Evolutionary conservation across 2,113 vertebrate genomes (phyloP).

Genomic region (Pteropus alecto): DNA sequence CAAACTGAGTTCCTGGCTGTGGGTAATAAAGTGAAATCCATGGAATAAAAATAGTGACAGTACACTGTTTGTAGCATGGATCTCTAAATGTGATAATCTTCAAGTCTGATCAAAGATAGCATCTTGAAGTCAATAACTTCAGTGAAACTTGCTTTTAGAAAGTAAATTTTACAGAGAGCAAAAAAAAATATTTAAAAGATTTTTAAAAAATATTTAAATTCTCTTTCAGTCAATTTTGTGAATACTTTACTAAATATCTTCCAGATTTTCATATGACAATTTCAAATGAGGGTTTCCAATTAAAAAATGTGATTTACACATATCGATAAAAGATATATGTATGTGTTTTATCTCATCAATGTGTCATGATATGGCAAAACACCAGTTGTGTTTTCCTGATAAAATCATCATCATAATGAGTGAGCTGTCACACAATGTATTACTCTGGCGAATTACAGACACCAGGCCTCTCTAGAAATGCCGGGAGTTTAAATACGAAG

Average conservation of each 20-base stretch:
- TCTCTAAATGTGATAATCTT: not conserved
- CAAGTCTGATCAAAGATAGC: not conserved
- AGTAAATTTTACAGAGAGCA: not conserved
- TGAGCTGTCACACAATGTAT: not conserved
- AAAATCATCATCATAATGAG: not conserved
- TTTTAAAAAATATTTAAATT: not conserved
- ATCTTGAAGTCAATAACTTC: not conserved
- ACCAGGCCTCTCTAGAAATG: not conserved
- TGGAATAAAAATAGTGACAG: too few relatives aligned
- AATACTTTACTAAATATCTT: not conserved
- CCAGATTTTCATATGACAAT: not conserved
- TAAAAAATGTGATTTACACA: not conserved
- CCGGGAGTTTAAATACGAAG: not conserved
- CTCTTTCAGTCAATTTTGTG: not conserved
- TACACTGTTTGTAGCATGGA: accelerated
- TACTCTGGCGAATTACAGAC: not conserved
- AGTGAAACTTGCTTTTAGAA: not conserved
- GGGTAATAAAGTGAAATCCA: not conserved
- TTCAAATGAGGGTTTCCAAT: not conserved
- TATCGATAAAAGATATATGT: not conserved
- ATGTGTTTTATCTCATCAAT: not conserved
- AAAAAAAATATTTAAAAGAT: not conserved
- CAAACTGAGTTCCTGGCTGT: not conserved
- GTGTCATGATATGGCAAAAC: not conserved
- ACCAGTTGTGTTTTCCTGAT: not conserved